These are phyloP conservation scores for Lophius piscatorius DNA, from an alignment of 2,113 vertebrate genomes.

Conservation along the genomic window DNA sequence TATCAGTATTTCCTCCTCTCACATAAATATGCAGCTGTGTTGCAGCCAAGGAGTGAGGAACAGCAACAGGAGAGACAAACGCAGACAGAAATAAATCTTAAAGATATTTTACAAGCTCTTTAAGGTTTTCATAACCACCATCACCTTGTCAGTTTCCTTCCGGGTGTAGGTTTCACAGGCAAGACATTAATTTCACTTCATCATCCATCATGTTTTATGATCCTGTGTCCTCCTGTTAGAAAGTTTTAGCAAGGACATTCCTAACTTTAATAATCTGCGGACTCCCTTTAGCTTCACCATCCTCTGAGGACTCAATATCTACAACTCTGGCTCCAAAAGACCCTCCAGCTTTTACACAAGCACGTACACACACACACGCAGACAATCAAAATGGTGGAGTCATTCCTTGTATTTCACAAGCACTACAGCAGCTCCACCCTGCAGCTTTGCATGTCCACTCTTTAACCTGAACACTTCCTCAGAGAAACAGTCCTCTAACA, in stretches of 20 bases:
- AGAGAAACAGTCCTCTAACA: too few relatives aligned
- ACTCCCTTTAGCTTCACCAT: slow-evolving; percentile 50
- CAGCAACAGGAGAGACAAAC: too few relatives aligned
- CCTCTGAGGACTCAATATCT: slow-evolving; percentile 46
- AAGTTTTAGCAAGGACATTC: too few relatives aligned
- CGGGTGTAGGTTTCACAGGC: background rate
- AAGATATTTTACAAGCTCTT: background rate
- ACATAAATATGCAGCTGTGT: slow-evolving; percentile 22
- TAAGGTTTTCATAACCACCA: background rate
- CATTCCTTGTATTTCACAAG: slow-evolving; percentile 33
- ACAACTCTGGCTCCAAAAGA: slow-evolving; percentile 32
- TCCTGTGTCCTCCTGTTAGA: slow-evolving; percentile 14
- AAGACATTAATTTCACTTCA: slow-evolving; percentile 11
- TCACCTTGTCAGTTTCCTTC: background rate
- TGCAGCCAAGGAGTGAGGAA: background rate
- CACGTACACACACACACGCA: slow-evolving; percentile 14
- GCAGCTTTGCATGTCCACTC: slow-evolving; percentile 1
- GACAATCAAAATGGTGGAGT: slow-evolving; percentile 1
- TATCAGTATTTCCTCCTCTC: slow-evolving; percentile 39
- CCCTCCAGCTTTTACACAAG: slow-evolving; percentile 8
- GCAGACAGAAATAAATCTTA: too few relatives aligned
- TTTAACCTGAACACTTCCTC: too few relatives aligned
- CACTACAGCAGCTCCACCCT: slow-evolving; percentile 27
- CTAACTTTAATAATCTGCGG: slow-evolving; percentile 36
- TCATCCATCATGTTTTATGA: too few relatives aligned